Percentiles rank a stretch among this genome's conserved stretches.
These are phyloP conservation scores for Rhagonycha lutea DNA, from an alignment of 2,888 invertebrate genomes.

Conservation along the genomic window DNA sequence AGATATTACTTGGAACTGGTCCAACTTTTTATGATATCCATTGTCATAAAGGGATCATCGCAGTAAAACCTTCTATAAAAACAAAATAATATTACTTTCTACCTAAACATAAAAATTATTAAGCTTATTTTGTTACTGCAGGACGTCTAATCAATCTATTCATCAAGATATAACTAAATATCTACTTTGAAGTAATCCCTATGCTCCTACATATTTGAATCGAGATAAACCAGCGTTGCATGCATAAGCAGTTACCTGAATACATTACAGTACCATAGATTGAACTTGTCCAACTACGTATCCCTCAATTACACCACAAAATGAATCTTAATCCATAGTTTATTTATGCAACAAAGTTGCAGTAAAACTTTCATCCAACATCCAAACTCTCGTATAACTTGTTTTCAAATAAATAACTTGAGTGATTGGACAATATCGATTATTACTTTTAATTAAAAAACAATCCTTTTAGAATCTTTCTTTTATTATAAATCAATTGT, in stretches of 20 bases:
- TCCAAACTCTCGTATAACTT: not conserved
- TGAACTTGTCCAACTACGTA: not conserved
- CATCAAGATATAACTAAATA: not conserved
- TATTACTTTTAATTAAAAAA: not conserved
- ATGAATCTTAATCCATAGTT: not conserved
- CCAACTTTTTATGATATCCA: not conserved
- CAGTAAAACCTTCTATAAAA: not conserved
- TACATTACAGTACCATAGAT: not conserved
- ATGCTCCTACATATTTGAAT: not conserved
- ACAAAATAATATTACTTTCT: not conserved
- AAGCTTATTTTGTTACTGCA: not conserved
- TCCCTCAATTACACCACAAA: not conserved
- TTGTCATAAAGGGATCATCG: not conserved
- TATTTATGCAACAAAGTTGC: not conserved
- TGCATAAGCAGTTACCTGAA: constrained; percentile 2
- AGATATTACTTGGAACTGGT: not conserved
- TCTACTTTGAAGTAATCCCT: not conserved
- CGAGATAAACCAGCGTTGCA: not conserved
- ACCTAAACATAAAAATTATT: not conserved
- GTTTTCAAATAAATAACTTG: not conserved
- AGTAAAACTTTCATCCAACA: not conserved
- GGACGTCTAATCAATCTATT: not conserved
- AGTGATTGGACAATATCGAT: not conserved
- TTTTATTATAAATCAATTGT: too few species aligned
- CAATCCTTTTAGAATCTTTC: too few species aligned